Base-by-base conservation (phyloP, 2,797 vertebrate species). In the Spatula versicolor region DNA sequence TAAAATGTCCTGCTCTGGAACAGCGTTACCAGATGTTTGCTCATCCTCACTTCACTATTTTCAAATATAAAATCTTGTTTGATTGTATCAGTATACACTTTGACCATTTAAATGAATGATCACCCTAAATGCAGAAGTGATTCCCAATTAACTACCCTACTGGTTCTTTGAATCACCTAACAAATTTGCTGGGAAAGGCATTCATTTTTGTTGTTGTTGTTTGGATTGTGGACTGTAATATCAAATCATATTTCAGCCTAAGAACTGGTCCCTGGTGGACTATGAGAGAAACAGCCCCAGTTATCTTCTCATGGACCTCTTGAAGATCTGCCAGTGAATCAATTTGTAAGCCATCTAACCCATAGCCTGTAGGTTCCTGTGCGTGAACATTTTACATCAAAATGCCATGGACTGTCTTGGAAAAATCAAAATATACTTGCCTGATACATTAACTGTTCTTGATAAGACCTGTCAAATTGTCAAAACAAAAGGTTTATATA, bases 401-500 rank as follows among this genome's bases (percentile, higher is more conserved):
- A 83, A 72, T 62, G n/a, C 56, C 69, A 35, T 5, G 13, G 13
- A 31, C 14, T 66, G 45, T 91, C 76, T 83, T 23, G 11, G 26
- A 81, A 45, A 90, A 75, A 94, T 91, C 58, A 83, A 94, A 93
- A 83, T 86, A 90, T 23, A 23, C 76, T 58, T 28, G 60, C 62
- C 73, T 41, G 72, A 4, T 50, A 71, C 30, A 59, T 46, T 35
- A 94, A 62, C 59, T 80, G 60, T 26, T 88, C 67, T 48, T 67
- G 81, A 95, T 59, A 31, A 77, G 86, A 77, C 18, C 72, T 89
- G 64, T 93, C 88, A 85, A 37, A 6, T 52, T 92, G 71, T 95
- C 88, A 85, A 88, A 95, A 90, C 35, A 93, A 82, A 86, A 87
- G 35, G 50, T 59, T 77, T 92, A 94, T 92, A 67, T 86, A 71